These are phyloP conservation scores for Melanocharis versteri DNA, from an alignment of 2,113 vertebrate species.

Conservation along the genomic window DNA sequence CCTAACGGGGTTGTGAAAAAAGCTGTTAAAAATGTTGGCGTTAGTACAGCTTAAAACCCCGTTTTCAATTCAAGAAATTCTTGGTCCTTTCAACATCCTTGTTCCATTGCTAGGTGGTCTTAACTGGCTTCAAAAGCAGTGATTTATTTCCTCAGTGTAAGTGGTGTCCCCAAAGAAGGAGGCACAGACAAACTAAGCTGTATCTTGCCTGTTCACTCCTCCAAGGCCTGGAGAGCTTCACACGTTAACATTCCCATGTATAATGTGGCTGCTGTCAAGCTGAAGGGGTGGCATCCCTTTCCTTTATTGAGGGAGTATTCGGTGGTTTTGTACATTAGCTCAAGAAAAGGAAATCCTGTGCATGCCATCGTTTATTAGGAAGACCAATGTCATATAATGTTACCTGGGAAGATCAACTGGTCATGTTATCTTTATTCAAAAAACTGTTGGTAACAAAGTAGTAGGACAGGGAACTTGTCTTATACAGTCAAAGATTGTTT, in stretches of 20 bases:
- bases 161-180: background rate
- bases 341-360: background rate
- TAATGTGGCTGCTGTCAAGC: background rate
- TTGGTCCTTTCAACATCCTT: background rate
- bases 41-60: background rate
- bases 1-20: background rate
- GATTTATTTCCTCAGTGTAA: background rate
- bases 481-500: background rate
- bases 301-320: background rate
- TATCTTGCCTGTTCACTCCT: background rate
- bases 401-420: background rate
- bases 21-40: background rate
- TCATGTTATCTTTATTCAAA: background rate
- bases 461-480: background rate
- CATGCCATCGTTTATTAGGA: background rate
- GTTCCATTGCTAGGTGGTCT: background rate
- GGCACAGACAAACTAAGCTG: background rate
- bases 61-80: background rate
- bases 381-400: background rate
- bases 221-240: background rate
- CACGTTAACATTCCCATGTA: background rate
- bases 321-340: background rate
- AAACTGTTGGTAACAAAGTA: background rate
- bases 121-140: background rate
- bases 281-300: background rate